Percentiles rank a stretch among this genome's conserved stretches.
These are phyloP conservation scores for Otolemur garnettii DNA, from an alignment of 2,113 vertebrate species.

Conservation along the genomic window DNA sequence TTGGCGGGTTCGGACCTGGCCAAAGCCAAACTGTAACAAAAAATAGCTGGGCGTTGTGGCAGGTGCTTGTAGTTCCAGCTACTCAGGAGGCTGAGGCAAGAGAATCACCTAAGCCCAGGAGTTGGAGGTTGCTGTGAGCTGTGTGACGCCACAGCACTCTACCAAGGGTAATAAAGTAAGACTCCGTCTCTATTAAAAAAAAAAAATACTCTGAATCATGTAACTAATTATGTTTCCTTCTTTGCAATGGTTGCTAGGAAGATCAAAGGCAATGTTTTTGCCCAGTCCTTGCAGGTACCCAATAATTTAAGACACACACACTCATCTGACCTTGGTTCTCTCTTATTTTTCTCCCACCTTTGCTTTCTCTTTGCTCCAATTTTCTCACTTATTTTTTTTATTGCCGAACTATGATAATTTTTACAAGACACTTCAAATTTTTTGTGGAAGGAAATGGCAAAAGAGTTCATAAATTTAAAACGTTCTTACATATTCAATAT, in stretches of 20 bases:
- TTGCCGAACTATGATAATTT: slow-evolving; percentile 2
- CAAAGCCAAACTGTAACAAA: too few species aligned
- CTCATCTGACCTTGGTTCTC: not conserved
- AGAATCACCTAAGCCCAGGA: too few species aligned
- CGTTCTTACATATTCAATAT: slow-evolving; percentile 44
- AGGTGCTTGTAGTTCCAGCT: too few species aligned
- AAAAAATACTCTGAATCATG: too few species aligned
- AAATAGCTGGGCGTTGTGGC: too few species aligned
- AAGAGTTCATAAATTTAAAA: slow-evolving; percentile 37
- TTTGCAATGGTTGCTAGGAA: slow-evolving; percentile 52
- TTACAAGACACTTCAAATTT: slow-evolving; percentile 39
- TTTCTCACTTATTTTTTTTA: slow-evolving; percentile 21
- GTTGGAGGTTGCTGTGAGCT: too few species aligned
- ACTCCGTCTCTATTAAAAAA: too few species aligned
- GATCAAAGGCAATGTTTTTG: slow-evolving; percentile 52
- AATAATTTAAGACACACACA: not conserved
- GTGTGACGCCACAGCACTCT: too few species aligned
- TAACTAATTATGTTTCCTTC: slow-evolving; percentile 39
- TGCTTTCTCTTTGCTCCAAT: slow-evolving; percentile 21
- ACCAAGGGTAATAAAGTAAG: too few species aligned
- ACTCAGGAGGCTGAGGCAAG: too few species aligned
- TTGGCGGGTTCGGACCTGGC: too few species aligned
- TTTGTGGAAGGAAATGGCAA: slow-evolving; percentile 14
- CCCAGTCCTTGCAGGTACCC: not conserved
- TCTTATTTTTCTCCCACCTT: slow-evolving; percentile 14